Percentiles rank a stretch among this genome's conserved stretches.
Evolutionary conservation across 2,888 invertebrate genomes (phyloP).

Genomic region (Euclidia mi): DNA sequence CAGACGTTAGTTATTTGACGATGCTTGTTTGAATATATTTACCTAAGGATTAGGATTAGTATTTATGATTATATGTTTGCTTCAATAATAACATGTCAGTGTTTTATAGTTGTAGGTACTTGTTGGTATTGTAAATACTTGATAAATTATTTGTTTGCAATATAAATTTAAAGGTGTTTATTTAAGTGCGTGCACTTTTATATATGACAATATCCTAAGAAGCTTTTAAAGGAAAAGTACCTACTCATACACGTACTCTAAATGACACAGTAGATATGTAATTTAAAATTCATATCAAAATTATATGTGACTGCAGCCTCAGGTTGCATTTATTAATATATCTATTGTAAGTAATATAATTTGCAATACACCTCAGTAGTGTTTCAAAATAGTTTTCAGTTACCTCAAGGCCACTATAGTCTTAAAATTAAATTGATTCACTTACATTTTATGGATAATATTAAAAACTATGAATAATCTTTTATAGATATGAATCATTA

Average conservation of each 20-base stretch:
- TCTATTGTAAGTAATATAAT: neutral
- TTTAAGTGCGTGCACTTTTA: too few species aligned
- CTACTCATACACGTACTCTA: too few species aligned
- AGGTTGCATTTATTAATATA: neutral
- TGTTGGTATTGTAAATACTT: too few species aligned
- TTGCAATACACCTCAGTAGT: neutral
- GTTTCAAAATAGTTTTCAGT: constrained; percentile 19
- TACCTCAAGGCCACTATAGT: constrained; percentile 19
- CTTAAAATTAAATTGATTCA: constrained; percentile 11
- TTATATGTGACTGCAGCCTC: neutral
- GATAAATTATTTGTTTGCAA: too few species aligned
- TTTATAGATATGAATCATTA: neutral
- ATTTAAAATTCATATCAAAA: neutral
- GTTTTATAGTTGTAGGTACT: too few species aligned
- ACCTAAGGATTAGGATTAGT: neutral
- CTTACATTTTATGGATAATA: constrained; percentile 10
- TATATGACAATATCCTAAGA: too few species aligned
- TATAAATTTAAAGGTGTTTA: too few species aligned
- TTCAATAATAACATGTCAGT: too few species aligned
- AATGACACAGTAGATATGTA: too few species aligned
- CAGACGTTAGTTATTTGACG: constrained; percentile 18
- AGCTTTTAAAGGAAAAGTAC: too few species aligned
- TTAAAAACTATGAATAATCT: neutral
- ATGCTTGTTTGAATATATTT: neutral
- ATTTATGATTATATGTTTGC: too few species aligned